These are phyloP conservation scores for Tragelaphus oryx DNA, from an alignment of 2,797 vertebrate genomes.

Conservation along the genomic window DNA sequence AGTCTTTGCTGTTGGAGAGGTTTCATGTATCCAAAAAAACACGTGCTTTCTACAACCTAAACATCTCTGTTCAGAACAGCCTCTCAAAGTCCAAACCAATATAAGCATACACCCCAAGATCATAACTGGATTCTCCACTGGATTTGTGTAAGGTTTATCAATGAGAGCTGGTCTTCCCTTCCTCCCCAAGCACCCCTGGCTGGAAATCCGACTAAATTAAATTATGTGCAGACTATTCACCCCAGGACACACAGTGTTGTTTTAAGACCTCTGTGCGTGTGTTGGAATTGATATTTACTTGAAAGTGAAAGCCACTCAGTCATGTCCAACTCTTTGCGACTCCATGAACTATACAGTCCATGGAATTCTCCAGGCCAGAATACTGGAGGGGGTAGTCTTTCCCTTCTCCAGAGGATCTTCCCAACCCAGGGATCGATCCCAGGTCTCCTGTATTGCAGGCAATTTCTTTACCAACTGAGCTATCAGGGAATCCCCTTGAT, in stretches of 20 bases:
- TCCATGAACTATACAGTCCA: not conserved
- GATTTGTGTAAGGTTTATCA: rapidly evolving
- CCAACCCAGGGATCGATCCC: not conserved
- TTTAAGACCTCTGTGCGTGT: not conserved
- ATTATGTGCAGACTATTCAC: no score
- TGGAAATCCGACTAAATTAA: not conserved
- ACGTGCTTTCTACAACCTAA: not conserved
- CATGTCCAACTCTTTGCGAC: not conserved
- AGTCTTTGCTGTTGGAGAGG: not conserved
- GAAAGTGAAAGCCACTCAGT: not conserved
- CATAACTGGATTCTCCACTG: not conserved
- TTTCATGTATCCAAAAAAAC: not conserved
- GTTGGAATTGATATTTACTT: not conserved
- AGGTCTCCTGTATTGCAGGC: not conserved
- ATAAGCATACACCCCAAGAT: not conserved
- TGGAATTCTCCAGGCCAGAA: not conserved
- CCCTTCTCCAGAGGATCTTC: not conserved
- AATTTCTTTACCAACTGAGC: not conserved
- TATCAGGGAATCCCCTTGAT: not conserved
- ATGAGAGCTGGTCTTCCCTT: not conserved
- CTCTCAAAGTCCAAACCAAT: not conserved
- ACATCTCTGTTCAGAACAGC: not conserved
- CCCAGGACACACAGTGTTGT: no score
- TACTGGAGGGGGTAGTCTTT: not conserved
- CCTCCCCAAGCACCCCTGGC: not conserved